Percentiles rank a stretch among this genome's conserved stretches.
These are phyloP conservation scores for Zoroaster sp. DNA, from an alignment of 53 echinoderm and acorn worm genomes.

Conservation along the genomic window DNA sequence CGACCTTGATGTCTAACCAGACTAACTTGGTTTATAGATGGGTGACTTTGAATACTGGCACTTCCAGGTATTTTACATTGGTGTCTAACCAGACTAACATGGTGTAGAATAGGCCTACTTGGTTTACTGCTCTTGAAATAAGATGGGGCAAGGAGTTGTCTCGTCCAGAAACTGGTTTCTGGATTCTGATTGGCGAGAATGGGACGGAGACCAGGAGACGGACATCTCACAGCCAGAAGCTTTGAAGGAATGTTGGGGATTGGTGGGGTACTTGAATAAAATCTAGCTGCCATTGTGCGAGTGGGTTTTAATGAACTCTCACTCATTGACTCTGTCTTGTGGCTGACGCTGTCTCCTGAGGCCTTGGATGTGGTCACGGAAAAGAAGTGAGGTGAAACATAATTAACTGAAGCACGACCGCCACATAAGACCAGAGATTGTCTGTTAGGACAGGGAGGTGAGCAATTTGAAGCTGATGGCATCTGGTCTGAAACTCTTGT, in stretches of 20 bases:
- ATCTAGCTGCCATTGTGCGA: not conserved
- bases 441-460: not conserved
- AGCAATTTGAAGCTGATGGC: not conserved
- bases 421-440: not conserved
- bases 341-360: not conserved
- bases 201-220: not conserved
- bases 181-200: not conserved
- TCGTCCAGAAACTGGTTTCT: not conserved
- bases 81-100: too few species aligned
- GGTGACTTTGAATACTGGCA: too few species aligned
- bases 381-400: not conserved
- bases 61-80: too few species aligned
- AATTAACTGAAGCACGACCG: not conserved
- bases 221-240: not conserved
- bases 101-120: too few species aligned
- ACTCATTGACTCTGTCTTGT: not conserved
- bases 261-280: not conserved
- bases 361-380: not conserved
- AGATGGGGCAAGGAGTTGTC: not conserved
- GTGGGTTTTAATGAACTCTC: not conserved
- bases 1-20: too few species aligned
- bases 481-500: too few species aligned
- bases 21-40: too few species aligned
- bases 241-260: not conserved
- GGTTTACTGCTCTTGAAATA: constrained; percentile 3